Percentiles rank a stretch among this genome's conserved stretches.
These are phyloP conservation scores for Cathartes aura DNA, from an alignment of 2,113 vertebrate species.

Conservation along the genomic window DNA sequence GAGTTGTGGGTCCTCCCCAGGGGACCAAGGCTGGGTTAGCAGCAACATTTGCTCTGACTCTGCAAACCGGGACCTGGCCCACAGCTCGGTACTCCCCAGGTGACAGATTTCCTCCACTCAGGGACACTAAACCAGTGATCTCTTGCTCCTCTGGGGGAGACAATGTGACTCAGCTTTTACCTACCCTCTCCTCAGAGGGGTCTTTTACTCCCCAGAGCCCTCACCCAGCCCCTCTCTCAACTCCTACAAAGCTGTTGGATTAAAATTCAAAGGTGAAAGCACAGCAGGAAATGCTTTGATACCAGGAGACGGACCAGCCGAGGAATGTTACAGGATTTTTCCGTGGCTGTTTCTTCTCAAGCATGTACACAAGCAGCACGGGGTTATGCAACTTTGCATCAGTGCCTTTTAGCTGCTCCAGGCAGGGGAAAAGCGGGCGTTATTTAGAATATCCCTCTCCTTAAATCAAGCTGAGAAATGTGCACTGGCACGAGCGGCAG, in stretches of 20 bases:
- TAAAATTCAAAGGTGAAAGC: conserved; percentile 65
- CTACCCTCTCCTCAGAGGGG: neutral
- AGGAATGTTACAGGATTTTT: conserved; percentile 73
- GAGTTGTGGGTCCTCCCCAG: neutral
- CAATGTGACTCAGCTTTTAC: neutral
- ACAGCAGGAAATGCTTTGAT: conserved; percentile 62
- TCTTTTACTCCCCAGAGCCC: neutral
- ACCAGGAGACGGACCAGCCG: neutral
- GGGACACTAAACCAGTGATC: neutral
- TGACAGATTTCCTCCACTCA: neutral
- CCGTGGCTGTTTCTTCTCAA: conserved; percentile 74
- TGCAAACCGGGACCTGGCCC: neutral
- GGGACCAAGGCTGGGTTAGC: neutral
- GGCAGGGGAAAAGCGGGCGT: neutral
- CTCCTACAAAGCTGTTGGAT: conserved; percentile 47
- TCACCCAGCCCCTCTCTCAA: neutral
- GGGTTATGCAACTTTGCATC: conserved; percentile 52
- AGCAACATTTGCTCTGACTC: neutral
- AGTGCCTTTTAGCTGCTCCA: neutral
- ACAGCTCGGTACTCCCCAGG: neutral
- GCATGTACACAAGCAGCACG: conserved; percentile 20
- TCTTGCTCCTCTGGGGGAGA: neutral
- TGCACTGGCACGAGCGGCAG: neutral
- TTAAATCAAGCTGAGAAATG: conserved; percentile 30
- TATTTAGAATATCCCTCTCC: neutral